phyloP scores from a whole-genome alignment of 2,888 invertebrate genomes.

The Ormia ochracea region DNA sequence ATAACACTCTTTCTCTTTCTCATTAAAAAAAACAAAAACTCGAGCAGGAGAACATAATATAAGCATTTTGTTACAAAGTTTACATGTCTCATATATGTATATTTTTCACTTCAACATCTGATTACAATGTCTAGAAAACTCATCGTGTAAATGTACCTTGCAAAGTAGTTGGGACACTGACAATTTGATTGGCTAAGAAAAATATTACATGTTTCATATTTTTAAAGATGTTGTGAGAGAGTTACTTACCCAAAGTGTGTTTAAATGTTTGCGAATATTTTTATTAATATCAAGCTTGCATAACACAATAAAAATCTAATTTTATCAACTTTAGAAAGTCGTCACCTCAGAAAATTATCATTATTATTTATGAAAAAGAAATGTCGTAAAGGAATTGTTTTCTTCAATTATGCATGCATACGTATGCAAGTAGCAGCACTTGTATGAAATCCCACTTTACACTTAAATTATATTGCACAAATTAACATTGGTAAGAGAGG shows the following conservation, averaged over 20 bases:
- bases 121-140: too few relatives aligned
- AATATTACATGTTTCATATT: too few relatives aligned
- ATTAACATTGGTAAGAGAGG: slow-evolving; percentile 12
- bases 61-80: too few relatives aligned
- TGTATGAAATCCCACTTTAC: slow-evolving; percentile 22
- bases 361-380: neutral
- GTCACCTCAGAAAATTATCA: neutral
- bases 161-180: too few relatives aligned
- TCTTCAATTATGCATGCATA: neutral
- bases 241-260: neutral
- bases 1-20: too few relatives aligned
- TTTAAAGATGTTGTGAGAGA: neutral
- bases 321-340: slow-evolving; percentile 53
- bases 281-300: neutral
- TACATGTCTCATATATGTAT: too few relatives aligned
- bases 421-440: neutral
- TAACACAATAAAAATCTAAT: neutral
- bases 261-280: neutral
- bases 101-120: too few relatives aligned
- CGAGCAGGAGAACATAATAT: too few relatives aligned
- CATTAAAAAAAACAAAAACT: too few relatives aligned
- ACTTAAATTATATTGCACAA: slow-evolving; percentile 32
- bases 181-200: too few relatives aligned
- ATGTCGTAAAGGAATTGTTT: slow-evolving; percentile 26
- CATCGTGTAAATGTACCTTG: too few relatives aligned